Evolutionary conservation across 2,888 invertebrate species (phyloP), one percentile per base, ranked within the genome.

Genomic region (Ectropis crepuscularia): DNA sequence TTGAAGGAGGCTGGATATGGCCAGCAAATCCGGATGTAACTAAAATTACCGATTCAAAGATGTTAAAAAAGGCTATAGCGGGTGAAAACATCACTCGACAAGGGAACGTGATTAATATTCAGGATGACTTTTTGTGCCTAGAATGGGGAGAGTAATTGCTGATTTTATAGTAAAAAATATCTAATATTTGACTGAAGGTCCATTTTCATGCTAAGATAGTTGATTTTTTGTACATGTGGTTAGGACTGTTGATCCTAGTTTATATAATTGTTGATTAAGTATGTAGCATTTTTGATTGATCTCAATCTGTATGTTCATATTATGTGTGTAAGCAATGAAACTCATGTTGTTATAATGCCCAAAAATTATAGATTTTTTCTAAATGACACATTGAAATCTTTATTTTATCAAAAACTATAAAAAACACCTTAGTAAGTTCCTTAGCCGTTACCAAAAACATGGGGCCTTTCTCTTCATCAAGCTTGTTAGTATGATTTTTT

Each of bases 1-100:
- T 57, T 60, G 57, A 67, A 60, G 67, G 67, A 60, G 67, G 67
- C 53, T 67, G 63, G 67, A 63, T 45, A 60, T 63, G 57, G 60
- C 60, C 63, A 67, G 67, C 63, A 63, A 50, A 67, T 50, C 67
- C 60, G 12, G 63, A 63, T 59, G 41, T 59, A 59, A 59, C 59
- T 53, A 59, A 59, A 59, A 59, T 53, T 59, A 53, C 61, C 51
- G 53, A 59, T 53, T 41, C 53, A 39, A 59, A 59, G 51, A 59
- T 59, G 59, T n/a, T 59, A 59, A 53, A 47, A 59, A 59, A 59
- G 48, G 53, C 60, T n/a, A 60, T 60, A 48, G 60, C 64, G 4
- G 64, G 65, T 65, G 57, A 68, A 64, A 65, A 65, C 49, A 65
- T 68, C 53, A 60, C 64, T 60, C 64, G 57, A 62, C 59, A 50